Evolutionary conservation across 2,797 vertebrate genomes (phyloP).

Genomic region (Chelonia mydas): DNA sequence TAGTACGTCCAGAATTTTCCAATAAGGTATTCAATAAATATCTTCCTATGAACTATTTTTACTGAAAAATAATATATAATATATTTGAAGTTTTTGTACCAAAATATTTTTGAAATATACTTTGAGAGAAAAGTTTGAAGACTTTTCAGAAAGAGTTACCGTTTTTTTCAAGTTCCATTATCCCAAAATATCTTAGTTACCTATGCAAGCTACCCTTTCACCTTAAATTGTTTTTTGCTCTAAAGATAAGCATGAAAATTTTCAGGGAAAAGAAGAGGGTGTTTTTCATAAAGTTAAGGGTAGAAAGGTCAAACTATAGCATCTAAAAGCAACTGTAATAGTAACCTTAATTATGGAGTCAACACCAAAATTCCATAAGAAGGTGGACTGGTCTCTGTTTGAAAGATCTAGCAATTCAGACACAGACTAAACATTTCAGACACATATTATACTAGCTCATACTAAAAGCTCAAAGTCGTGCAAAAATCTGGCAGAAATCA

Average conservation of each 20-base stretch:
- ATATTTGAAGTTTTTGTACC: not conserved
- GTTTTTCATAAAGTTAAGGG: not conserved
- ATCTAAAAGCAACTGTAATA: not conserved
- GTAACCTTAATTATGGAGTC: slow-evolving; percentile 36
- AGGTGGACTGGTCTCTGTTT: not conserved
- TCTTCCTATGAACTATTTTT: not conserved
- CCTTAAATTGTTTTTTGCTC: not conserved
- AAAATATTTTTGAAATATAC: not conserved
- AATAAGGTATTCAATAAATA: not conserved
- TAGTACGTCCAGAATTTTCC: not conserved
- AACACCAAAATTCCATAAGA: not conserved
- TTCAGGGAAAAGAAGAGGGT: not conserved
- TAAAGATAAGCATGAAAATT: not conserved
- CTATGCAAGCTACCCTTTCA: not conserved
- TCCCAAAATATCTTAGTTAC: not conserved
- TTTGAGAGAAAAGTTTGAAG: not conserved
- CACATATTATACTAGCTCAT: not conserved
- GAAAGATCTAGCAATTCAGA: not conserved
- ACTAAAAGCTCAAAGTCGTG: not conserved
- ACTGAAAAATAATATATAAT: not conserved
- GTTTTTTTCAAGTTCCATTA: not conserved
- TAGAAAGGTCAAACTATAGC: not conserved
- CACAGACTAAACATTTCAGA: not conserved
- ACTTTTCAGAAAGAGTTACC: not conserved
- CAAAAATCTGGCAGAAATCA: not conserved